These are phyloP conservation scores for Ammospiza maritima DNA, from an alignment of 2,797 vertebrate genomes.

Conservation along the genomic window DNA sequence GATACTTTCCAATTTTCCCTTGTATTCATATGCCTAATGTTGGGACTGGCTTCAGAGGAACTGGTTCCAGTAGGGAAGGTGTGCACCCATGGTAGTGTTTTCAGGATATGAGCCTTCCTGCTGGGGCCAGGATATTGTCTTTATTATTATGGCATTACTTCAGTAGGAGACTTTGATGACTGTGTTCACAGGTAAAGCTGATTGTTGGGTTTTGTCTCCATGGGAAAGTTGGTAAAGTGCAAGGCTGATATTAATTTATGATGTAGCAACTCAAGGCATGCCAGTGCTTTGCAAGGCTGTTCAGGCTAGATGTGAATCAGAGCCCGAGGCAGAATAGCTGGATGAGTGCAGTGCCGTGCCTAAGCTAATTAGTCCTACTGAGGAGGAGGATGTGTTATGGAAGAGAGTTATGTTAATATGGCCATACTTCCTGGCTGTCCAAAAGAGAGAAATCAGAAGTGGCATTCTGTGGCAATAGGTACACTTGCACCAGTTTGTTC, in stretches of 20 bases:
- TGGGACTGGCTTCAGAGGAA: background rate
- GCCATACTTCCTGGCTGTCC: background rate
- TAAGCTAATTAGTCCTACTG: slow-evolving; percentile 53
- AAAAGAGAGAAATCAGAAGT: background rate
- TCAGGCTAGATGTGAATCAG: slow-evolving; percentile 36
- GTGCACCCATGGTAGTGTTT: background rate
- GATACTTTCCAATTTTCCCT: background rate
- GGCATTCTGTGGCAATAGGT: background rate
- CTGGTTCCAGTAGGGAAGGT: background rate
- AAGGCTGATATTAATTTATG: background rate
- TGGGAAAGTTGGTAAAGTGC: background rate
- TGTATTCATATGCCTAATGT: background rate
- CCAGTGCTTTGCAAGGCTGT: background rate
- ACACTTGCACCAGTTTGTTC: background rate
- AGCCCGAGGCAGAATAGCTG: background rate
- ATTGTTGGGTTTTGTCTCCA: slow-evolving; percentile 44
- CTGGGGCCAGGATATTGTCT: background rate
- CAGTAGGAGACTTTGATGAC: background rate
- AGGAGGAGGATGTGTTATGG: background rate
- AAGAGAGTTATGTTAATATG: slow-evolving; percentile 21
- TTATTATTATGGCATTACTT: background rate
- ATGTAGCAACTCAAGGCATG: background rate
- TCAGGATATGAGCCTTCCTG: background rate
- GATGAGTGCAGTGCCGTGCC: background rate
- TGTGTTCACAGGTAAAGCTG: slow-evolving; percentile 5